These are phyloP conservation scores for Yponomeuta cagnagella DNA, from an alignment of 2,888 invertebrate species.

Conservation along the genomic window DNA sequence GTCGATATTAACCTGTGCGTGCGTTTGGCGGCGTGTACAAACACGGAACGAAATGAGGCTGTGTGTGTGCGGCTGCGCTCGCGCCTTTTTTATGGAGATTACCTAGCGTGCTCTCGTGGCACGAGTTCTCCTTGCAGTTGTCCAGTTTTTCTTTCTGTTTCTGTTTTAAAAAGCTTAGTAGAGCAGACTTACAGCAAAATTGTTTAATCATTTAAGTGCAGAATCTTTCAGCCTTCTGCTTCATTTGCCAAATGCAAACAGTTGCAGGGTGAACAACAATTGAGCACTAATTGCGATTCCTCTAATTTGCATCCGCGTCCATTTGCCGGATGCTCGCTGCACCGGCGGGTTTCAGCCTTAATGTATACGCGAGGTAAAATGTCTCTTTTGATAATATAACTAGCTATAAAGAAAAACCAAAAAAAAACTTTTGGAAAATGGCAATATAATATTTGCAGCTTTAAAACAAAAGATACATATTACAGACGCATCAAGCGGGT, in stretches of 20 bases:
- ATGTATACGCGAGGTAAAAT: slow-evolving; percentile 11
- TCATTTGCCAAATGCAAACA: slow-evolving; percentile 54
- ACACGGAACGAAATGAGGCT: too few species aligned
- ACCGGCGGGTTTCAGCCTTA: slow-evolving; percentile 24
- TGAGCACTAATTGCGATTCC: slow-evolving; percentile 64
- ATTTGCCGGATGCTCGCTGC: slow-evolving; percentile 32
- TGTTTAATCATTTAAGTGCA: background rate
- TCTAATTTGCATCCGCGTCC: slow-evolving; percentile 60
- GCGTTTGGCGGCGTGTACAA: too few species aligned
- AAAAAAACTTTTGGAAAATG: background rate
- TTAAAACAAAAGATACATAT: background rate
- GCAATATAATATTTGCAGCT: background rate
- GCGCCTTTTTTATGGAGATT: too few species aligned
- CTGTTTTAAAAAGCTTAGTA: slow-evolving; percentile 16
- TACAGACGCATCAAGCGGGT: background rate
- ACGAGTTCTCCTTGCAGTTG: too few species aligned
- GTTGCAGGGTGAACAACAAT: slow-evolving; percentile 56
- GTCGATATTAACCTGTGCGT: too few species aligned
- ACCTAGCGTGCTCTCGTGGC: too few species aligned
- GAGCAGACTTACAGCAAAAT: slow-evolving; percentile 35
- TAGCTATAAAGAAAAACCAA: background rate
- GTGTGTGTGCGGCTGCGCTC: too few species aligned
- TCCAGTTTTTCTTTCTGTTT: too few species aligned
- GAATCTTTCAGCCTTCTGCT: slow-evolving; percentile 47
- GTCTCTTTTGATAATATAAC: background rate